Percentiles rank a stretch among this genome's conserved stretches.
These are phyloP conservation scores for Cotesia vestalis DNA, from an alignment of 1,140 invertebrate genomes.

Conservation along the genomic window DNA sequence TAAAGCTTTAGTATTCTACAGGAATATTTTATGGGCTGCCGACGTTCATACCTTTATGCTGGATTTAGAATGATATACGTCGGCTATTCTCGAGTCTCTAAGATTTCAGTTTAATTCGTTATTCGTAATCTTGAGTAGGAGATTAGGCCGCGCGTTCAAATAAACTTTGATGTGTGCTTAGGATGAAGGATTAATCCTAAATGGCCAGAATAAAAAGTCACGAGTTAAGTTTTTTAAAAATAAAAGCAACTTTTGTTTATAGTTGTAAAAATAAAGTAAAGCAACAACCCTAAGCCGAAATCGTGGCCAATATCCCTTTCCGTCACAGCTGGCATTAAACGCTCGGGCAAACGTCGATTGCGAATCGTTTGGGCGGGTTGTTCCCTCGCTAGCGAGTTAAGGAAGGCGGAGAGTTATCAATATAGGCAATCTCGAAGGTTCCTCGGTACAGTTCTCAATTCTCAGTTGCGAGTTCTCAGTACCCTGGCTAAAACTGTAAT, in stretches of 20 bases:
- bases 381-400: background rate
- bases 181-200: too few species aligned
- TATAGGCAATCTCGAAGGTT: constrained; percentile 12
- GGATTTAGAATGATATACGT: constrained; percentile 17
- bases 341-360: constrained; percentile 16
- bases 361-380: constrained; percentile 19
- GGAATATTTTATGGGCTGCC: constrained; percentile 16
- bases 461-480: too few species aligned
- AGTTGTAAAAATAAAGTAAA: constrained; percentile 10
- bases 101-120: too few species aligned
- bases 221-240: too few species aligned
- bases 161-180: background rate
- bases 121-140: background rate
- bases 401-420: constrained; percentile 25
- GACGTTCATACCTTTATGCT: background rate
- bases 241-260: background rate
- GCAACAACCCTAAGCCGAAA: background rate
- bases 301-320: constrained; percentile 15
- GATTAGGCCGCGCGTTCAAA: background rate
- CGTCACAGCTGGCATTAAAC: constrained; percentile 17
- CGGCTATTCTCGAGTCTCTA: too few species aligned
- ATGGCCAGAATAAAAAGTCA: too few species aligned
- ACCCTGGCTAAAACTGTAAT: too few species aligned
- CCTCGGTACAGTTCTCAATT: too few species aligned
- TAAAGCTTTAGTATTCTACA: background rate